Evolutionary conservation across 2,113 vertebrate species (phyloP), one percentile per base, ranked within the genome.

Genomic region (Megaptera novaeangliae): DNA sequence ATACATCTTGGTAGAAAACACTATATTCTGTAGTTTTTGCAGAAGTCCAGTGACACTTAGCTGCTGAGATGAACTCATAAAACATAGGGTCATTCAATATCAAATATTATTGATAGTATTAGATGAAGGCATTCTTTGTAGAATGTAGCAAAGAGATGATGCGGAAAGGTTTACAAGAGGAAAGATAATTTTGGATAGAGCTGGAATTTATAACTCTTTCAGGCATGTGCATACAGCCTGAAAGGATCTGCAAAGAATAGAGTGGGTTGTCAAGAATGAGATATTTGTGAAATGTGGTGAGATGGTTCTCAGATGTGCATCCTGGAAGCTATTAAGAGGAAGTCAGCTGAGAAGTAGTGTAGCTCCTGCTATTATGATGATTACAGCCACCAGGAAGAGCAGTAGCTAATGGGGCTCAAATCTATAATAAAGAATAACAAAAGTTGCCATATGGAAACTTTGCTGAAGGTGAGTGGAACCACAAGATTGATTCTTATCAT

Each of bases 301-400:
- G 96, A 82, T 49, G 80, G 12, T 77, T 97, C 29, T 86, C 95
- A 82, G 93, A 96, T 74, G 8, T 29, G 75, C 83, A 44, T 94
- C 75, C 90, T 88, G 92, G 89, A 98, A 94, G 91, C 96, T 97
- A 81, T 97, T 96, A 97, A 95, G 92, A 85, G 93, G 91, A 94
- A 90, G 69, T 94, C 69, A 10, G 69, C 83, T 31, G 87, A 77
- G 85, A 82, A 96, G 87, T 86, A 36, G 86, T 57, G 29, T 84
- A 64, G 49, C 66, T 95, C 90, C 71, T 95, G 82, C 87, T 94
- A 29, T 4, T 94, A 34, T 1, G 20, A 39, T 91, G 59, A 87
- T 94, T 83, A 83, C n/a, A 95, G 57, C 66, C 61, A 61, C 80
- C 71, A 96, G 96, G 95, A 98, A 97, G 96, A 97, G 80, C 95